These are phyloP conservation scores for Pimephales promelas DNA, from an alignment of 2,113 vertebrate species.

Conservation along the genomic window DNA sequence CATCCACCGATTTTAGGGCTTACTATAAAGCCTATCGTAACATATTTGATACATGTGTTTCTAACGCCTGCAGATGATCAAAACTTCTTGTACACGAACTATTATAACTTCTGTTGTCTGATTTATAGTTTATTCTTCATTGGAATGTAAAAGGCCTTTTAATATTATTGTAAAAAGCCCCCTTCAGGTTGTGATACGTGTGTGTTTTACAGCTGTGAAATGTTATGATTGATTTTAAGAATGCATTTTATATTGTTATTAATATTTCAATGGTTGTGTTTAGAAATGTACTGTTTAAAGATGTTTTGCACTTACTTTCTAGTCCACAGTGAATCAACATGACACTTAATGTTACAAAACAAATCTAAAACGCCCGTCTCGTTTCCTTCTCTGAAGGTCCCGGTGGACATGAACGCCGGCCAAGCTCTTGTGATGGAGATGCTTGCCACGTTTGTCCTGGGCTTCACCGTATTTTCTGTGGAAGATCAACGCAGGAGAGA, in stretches of 20 bases:
- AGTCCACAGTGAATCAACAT: background rate
- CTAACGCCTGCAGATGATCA: background rate
- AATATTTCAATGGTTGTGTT: background rate
- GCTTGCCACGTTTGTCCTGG: slow-evolving; percentile 83
- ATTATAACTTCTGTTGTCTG: background rate
- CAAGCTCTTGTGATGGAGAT: slow-evolving; percentile 79
- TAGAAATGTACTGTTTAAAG: background rate
- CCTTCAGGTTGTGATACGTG: too few species aligned
- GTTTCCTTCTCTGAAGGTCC: slow-evolving; percentile 67
- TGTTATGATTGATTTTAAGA: too few species aligned
- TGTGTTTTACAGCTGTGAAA: too few species aligned
- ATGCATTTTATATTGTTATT: too few species aligned
- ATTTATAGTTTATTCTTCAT: too few species aligned
- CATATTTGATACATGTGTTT: too few species aligned
- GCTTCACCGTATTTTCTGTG: slow-evolving; percentile 77
- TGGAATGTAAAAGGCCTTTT: too few species aligned
- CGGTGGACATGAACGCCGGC: slow-evolving; percentile 69
- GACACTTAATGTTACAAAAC: background rate
- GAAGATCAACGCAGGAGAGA: slow-evolving; percentile 71
- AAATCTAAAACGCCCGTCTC: background rate
- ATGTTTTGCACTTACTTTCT: background rate
- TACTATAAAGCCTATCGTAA: too few species aligned
- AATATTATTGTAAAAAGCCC: too few species aligned
- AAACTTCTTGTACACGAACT: background rate
- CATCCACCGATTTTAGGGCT: background rate